Evolutionary conservation across 2,113 vertebrate genomes (phyloP), one percentile per base, ranked within the genome.

Genomic region (Setophaga coronata): DNA sequence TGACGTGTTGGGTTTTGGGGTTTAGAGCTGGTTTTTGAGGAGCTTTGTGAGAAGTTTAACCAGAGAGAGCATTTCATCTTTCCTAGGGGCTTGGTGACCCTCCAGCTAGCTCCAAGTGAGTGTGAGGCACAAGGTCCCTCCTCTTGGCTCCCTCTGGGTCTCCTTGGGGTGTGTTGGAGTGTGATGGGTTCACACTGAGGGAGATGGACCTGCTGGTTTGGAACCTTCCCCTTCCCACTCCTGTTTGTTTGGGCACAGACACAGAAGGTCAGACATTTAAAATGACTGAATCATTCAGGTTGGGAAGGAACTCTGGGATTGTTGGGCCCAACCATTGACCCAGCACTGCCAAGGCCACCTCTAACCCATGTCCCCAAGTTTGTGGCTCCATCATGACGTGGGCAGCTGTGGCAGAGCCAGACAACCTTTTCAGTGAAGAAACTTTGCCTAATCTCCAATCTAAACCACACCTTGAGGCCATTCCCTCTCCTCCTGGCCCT

Each of bases 401-500:
- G 20, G 53, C 33, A 60, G 69, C 45, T 11, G 6, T 74, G 24
- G 7, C 47, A 40, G 4, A 18, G 40, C 25, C 57, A 40, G 53
- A 47, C 45, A n/a, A 51, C 1, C 5, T 40, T 89, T n/a, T 31
- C 78, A 47, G 12, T 23, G 40, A 19, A 40, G 70, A 10, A 23
- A 26, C 5, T 10, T 60, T 23, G 2, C n/a, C 29, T 26, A 1
- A 23, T 61, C 6, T 76, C 29, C 61, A 40, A 3, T 9, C 17
- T 34, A 26, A 61, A 23, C 54, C 9, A 0, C 54, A 61, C 0
- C 9, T 0, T 21, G 47, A 15, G 79, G 14, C 25, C 0, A 0
- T 76, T 69, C 5, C 47, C 29, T 53, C 70, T 21, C 5, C 3
- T 74, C 47, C 70, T 67, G 40, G 47, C 19, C 45, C 43, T 40